A percentile compares a stretch with the other conserved stretches of the same genome.
Conservation (phyloP, 2,888 invertebrate species). For the Cartodere bifasciata region DNA sequence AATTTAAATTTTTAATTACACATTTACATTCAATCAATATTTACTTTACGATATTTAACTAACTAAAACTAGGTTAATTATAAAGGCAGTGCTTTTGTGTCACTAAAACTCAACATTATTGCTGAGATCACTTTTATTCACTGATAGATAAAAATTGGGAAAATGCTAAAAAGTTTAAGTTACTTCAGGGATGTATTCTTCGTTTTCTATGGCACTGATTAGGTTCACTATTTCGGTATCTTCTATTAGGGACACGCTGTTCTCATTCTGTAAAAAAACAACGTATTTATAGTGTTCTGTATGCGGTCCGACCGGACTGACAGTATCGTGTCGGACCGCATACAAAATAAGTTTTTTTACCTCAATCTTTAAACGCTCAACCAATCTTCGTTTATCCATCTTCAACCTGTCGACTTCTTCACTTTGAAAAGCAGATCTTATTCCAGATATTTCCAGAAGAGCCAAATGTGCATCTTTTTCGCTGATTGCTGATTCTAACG, state of each 20-base stretch:
- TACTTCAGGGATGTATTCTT: neutral
- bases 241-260: constrained; percentile 29
- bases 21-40: constrained; percentile 20
- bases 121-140: constrained; percentile 25
- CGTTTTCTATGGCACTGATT: constrained; percentile 8
- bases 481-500: constrained; percentile 68
- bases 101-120: constrained; percentile 20
- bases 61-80: constrained; percentile 18
- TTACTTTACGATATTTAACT: constrained; percentile 14
- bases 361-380: constrained; percentile 58
- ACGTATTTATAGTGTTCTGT: too few relatives aligned
- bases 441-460: constrained; percentile 62
- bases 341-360: too few relatives aligned
- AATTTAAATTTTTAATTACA: constrained; percentile 9
- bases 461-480: constrained; percentile 84
- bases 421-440: constrained; percentile 49
- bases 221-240: too few relatives aligned
- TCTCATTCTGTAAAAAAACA: constrained; percentile 29
- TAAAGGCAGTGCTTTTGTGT: constrained; percentile 28
- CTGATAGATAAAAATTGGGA: neutral
- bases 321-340: too few relatives aligned
- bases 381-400: constrained; percentile 55
- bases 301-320: too few relatives aligned
- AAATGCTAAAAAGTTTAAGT: neutral
- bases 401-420: constrained; percentile 54